Conservation (phyloP, 1,140 invertebrate genomes). For the Drosophila tsacasi region DNA sequence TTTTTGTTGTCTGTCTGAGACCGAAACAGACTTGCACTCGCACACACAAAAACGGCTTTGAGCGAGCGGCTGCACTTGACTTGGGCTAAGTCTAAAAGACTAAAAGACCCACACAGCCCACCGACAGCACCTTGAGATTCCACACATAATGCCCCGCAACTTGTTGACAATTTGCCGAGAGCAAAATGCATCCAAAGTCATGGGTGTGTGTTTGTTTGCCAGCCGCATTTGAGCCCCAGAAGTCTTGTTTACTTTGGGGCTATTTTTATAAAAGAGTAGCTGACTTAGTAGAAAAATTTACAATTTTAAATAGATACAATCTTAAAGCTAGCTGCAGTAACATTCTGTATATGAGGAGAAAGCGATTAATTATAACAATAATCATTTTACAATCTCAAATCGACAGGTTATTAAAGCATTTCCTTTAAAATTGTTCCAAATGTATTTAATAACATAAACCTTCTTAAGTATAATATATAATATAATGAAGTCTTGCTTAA, state of each 20-base stretch:
- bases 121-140: slow-evolving; percentile 64
- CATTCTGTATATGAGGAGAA: no score
- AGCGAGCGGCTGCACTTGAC: slow-evolving; percentile 66
- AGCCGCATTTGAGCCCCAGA: neutral
- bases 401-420: neutral
- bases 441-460: neutral
- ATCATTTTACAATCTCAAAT: neutral
- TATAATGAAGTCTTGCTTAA: neutral
- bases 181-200: slow-evolving; percentile 46
- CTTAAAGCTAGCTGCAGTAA: neutral
- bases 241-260: slow-evolving; percentile 53
- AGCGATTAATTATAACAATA: neutral
- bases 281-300: neutral
- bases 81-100: slow-evolving; percentile 50
- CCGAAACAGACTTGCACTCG: neutral
- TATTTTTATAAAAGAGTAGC: slow-evolving; percentile 7
- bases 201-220: slow-evolving; percentile 20
- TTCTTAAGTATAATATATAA: neutral
- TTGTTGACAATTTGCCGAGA: slow-evolving; percentile 45
- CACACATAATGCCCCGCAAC: slow-evolving; percentile 45
- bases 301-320: neutral
- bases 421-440: neutral
- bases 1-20: slow-evolving; percentile 5
- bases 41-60: slow-evolving; percentile 34
- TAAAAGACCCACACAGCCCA: slow-evolving; percentile 15